Evolutionary conservation across 2,888 invertebrate species (phyloP).

Genomic region (Dyspetes luteomarginatus): DNA sequence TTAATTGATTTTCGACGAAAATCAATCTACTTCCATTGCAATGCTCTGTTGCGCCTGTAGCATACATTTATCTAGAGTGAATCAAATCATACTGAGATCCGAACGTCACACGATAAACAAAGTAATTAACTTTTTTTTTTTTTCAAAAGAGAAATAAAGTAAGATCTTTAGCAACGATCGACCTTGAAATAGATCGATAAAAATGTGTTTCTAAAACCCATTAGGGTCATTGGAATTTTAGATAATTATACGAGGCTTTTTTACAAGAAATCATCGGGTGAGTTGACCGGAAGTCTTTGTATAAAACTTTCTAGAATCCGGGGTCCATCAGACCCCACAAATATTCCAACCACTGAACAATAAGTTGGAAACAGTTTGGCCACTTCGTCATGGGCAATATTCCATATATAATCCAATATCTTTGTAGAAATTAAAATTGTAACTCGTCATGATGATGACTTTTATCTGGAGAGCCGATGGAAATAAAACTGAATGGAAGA

Average conservation of each 20-base stretch:
- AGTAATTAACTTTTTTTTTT: background rate
- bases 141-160: conserved; percentile 15
- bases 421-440: conserved; percentile 50
- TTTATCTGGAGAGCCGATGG: background rate
- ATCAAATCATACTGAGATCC: conserved; percentile 11
- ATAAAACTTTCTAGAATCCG: background rate
- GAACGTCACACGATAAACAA: background rate
- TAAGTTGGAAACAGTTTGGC: too few species aligned
- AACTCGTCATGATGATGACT: conserved; percentile 47
- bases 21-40: conserved; percentile 47
- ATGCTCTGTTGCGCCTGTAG: background rate
- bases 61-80: conserved; percentile 22
- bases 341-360: too few species aligned
- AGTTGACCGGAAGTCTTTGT: too few species aligned
- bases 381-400: too few species aligned
- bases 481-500: conserved; percentile 27
- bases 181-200: background rate
- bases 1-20: conserved; percentile 56
- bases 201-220: background rate
- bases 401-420: too few species aligned
- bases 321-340: background rate
- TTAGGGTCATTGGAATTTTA: background rate
- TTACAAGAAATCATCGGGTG: too few species aligned
- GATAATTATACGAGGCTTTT: too few species aligned
- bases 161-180: background rate